These are phyloP conservation scores for Hyphantria cunea DNA, from an alignment of 1,140 invertebrate species.

Conservation along the genomic window DNA sequence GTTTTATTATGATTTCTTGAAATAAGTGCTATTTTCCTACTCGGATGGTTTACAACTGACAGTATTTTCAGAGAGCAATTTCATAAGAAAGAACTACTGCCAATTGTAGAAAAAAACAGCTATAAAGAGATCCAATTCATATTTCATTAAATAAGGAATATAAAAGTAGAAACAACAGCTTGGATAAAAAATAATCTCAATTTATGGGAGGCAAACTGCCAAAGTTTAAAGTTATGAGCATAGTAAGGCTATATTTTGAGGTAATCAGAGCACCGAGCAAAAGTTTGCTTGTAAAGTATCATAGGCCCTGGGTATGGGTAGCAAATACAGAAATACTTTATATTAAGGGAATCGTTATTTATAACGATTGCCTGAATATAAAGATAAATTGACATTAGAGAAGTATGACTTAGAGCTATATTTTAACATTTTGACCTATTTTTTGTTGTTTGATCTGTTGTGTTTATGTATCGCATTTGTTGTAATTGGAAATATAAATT, in stretches of 20 bases:
- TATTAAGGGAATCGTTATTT: background rate
- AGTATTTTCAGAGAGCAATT: too few relatives aligned
- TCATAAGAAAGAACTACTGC: constrained; percentile 4
- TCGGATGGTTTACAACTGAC: too few relatives aligned
- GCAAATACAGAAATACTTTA: constrained; percentile 13
- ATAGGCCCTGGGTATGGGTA: constrained; percentile 23
- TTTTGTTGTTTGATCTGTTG: too few relatives aligned
- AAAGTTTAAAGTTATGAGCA: constrained; percentile 27
- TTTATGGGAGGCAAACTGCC: constrained; percentile 28
- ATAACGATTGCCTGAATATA: too few relatives aligned
- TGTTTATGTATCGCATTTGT: too few relatives aligned
- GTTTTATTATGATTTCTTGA: too few relatives aligned
- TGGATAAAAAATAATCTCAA: constrained; percentile 32
- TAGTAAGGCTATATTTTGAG: constrained; percentile 28
- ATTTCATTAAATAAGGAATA: constrained; percentile 24
- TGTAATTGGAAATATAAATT: too few relatives aligned
- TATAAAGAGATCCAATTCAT: constrained; percentile 2
- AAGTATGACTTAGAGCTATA: too few relatives aligned
- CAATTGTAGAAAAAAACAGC: constrained; percentile 5
- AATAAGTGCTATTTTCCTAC: too few relatives aligned
- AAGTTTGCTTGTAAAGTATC: constrained; percentile 26
- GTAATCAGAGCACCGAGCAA: constrained; percentile 23
- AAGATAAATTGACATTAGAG: background rate
- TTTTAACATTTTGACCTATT: background rate
- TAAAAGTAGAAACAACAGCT: constrained; percentile 29